Conservation (phyloP, 2,888 invertebrate species). For the Eremobia ochroleuca region DNA sequence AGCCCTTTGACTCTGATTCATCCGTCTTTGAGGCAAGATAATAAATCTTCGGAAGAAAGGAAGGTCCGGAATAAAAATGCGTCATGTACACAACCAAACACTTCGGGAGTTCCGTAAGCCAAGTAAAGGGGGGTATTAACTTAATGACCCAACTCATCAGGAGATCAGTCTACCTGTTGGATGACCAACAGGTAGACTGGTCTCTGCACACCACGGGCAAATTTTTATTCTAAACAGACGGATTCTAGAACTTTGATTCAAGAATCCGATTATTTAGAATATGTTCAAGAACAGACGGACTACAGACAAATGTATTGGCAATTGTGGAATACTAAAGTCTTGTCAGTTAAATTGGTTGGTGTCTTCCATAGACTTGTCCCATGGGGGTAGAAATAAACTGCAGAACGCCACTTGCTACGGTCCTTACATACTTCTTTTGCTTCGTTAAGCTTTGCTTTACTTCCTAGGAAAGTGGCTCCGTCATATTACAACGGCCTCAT, state of each 20-base stretch:
- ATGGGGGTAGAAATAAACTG: not conserved
- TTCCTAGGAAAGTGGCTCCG: no score
- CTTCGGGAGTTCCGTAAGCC: slow-evolving; percentile 56
- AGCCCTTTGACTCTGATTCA: slow-evolving; percentile 55
- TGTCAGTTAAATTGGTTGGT: no score
- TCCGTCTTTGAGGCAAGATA: slow-evolving; percentile 57
- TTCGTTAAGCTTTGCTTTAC: not conserved
- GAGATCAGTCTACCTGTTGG: no score
- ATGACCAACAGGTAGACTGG: slow-evolving; percentile 72
- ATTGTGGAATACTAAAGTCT: not conserved
- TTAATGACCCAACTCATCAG: slow-evolving; percentile 64
- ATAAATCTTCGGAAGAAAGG: slow-evolving; percentile 62
- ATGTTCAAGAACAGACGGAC: not conserved
- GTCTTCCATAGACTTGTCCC: not conserved
- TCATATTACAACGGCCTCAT: no score
- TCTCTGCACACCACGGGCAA: slow-evolving; percentile 46
- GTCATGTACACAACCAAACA: slow-evolving; percentile 67
- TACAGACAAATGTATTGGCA: not conserved
- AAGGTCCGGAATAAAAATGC: slow-evolving; percentile 60
- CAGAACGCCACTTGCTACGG: not conserved
- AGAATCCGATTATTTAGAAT: not conserved
- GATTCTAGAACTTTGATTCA: no score
- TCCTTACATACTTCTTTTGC: not conserved
- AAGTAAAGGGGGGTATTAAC: slow-evolving; percentile 68
- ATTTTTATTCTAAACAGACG: no score